Conservation (phyloP, 2,113 vertebrate species). For the Ciconia stormi region DNA sequence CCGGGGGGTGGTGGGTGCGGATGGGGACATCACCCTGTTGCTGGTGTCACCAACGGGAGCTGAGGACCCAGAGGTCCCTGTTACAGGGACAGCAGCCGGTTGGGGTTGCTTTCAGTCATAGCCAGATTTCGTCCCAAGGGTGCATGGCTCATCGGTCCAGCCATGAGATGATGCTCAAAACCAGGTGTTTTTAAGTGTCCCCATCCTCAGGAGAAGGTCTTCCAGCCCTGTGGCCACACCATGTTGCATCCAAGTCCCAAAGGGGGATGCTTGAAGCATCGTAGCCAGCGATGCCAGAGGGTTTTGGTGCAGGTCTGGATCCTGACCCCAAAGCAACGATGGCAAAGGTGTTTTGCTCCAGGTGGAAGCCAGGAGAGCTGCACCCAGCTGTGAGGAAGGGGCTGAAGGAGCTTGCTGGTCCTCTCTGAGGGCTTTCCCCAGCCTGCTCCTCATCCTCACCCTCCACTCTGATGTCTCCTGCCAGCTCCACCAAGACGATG, state of each 20-base stretch:
- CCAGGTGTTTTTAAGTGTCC: not conserved
- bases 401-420: not conserved
- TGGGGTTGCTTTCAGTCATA: fast-evolving
- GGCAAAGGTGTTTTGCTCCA: not conserved
- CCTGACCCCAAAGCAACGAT: not conserved
- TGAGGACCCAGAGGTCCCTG: not conserved
- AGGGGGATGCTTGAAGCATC: not conserved
- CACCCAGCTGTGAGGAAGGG: not conserved
- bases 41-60: not conserved
- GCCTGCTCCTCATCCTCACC: not conserved
- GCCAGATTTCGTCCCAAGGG: not conserved
- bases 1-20: not conserved
- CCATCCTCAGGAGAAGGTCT: not conserved
- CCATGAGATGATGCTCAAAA: not conserved
- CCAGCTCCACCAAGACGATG: not conserved
- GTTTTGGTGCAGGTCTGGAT: not conserved
- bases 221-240: not conserved
- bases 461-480: not conserved
- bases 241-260: not conserved
- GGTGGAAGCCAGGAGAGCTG: not conserved
- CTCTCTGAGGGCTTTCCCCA: not conserved
- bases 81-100: fast-evolving
- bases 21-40: fast-evolving
- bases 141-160: fast-evolving
- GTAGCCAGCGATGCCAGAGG: fast-evolving